Evolutionary conservation across 2,113 vertebrate species (phyloP).

Genomic region (Microcebus jonahi): DNA sequence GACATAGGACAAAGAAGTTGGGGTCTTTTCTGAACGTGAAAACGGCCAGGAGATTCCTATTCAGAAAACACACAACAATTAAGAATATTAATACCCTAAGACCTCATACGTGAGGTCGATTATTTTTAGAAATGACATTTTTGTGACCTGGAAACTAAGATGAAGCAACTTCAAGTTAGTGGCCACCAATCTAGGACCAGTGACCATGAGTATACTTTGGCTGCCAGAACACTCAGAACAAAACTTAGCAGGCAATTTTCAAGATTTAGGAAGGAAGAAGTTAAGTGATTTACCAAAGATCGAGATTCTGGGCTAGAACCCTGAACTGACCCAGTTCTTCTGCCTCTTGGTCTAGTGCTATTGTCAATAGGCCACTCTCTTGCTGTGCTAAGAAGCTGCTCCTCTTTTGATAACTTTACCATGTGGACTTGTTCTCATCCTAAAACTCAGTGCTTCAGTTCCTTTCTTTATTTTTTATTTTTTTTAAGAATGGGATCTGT

Average conservation of each 20-base stretch:
- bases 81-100: neutral
- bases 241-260: neutral
- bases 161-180: neutral
- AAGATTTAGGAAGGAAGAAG: neutral
- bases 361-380: neutral
- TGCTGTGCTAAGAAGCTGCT: neutral
- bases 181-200: neutral
- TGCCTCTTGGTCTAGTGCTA: neutral
- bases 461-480: neutral
- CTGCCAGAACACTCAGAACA: neutral
- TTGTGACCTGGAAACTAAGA: neutral
- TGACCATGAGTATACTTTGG: neutral
- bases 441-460: neutral
- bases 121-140: neutral
- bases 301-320: neutral
- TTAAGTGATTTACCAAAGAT: neutral
- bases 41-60: neutral
- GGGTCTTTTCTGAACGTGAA: neutral
- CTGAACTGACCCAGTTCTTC: neutral
- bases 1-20: neutral
- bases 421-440: too few relatives aligned
- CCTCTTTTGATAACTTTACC: neutral
- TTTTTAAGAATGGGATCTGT: neutral
- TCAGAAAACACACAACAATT: neutral
- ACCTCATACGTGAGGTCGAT: neutral